Conservation (phyloP, 2,113 vertebrate genomes). For the Xiphophorus maculatus region DNA sequence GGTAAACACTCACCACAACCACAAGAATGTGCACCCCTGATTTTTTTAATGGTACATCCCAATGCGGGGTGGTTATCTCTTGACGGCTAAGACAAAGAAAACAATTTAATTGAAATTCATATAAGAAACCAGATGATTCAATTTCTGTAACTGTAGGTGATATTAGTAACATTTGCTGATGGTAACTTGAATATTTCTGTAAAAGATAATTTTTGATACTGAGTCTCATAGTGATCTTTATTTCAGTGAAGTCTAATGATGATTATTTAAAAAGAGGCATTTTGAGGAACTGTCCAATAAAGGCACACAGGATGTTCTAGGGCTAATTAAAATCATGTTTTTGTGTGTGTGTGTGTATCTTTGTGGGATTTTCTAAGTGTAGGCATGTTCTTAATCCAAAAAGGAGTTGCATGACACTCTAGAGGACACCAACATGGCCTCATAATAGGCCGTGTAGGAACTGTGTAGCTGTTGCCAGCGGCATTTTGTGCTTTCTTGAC, state of each 20-base stretch:
- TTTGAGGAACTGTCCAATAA: too few species aligned
- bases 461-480: not conserved
- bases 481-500: slow-evolving; percentile 5
- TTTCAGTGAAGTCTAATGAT: too few species aligned
- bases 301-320: not conserved
- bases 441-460: not conserved
- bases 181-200: not conserved
- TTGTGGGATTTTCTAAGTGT: not conserved
- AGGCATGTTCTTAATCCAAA: not conserved
- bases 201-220: not conserved
- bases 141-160: not conserved
- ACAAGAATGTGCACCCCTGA: not conserved
- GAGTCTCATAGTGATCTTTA: too few species aligned
- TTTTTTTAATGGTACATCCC: not conserved
- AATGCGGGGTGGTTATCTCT: not conserved
- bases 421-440: not conserved
- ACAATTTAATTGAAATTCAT: not conserved
- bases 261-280: too few species aligned
- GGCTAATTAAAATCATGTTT: not conserved
- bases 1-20: not conserved
- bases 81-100: not conserved
- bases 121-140: not conserved
- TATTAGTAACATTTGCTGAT: not conserved
- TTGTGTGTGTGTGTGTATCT: too few species aligned
- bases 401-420: not conserved